A percentile compares a stretch with the other conserved stretches of the same genome.
Conservation (phyloP, 2,888 invertebrate species). For the Beris morrisii region DNA sequence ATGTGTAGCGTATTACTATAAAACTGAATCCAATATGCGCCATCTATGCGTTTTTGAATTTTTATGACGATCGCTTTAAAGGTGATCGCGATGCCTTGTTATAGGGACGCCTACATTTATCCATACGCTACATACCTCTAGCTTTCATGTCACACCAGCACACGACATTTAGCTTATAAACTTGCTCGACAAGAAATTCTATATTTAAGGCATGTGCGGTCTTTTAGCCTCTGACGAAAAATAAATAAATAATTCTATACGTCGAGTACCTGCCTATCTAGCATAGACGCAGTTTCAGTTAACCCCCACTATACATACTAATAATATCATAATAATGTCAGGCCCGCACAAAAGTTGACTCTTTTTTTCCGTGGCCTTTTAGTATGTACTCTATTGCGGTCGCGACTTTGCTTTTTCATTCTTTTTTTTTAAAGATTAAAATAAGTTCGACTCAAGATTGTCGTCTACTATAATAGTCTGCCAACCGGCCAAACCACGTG, state of each 20-base stretch:
- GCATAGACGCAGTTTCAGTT: background rate
- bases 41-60: background rate
- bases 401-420: background rate
- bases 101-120: constrained; percentile 42
- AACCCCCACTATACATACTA: background rate
- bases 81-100: constrained; percentile 9
- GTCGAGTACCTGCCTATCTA: background rate
- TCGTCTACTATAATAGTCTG: too few relatives aligned
- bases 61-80: background rate
- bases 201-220: constrained; percentile 37
- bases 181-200: constrained; percentile 44
- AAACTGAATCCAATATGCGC: background rate
- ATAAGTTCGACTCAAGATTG: too few relatives aligned
- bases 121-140: constrained; percentile 37
- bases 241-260: constrained; percentile 23
- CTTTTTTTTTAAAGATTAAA: too few relatives aligned
- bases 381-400: background rate
- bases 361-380: too few relatives aligned
- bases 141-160: constrained; percentile 28
- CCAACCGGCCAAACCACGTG: too few relatives aligned
- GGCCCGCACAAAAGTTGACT: too few relatives aligned
- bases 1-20: background rate
- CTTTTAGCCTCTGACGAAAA: constrained; percentile 36
- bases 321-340: background rate
- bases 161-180: constrained; percentile 42